Conservation (phyloP, 2,113 vertebrate genomes). For the Pangasianodon hypophthalmus region DNA sequence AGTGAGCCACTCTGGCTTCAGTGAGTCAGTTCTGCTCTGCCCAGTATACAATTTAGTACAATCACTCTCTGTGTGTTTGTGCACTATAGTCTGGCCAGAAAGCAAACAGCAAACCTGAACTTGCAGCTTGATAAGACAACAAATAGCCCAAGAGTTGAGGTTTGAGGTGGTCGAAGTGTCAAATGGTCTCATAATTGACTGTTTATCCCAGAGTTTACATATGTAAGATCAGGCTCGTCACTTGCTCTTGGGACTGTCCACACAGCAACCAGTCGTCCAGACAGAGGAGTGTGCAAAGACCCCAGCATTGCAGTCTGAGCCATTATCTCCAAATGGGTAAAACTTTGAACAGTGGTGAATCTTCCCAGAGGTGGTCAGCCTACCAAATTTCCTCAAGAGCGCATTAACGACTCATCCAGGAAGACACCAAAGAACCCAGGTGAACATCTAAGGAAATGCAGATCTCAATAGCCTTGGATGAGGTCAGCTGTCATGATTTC, state of each 20-base stretch:
- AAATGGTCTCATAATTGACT: not conserved
- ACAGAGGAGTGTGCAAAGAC: too few species aligned
- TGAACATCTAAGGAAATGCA: not conserved
- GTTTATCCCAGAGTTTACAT: not conserved
- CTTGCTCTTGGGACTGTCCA: not conserved
- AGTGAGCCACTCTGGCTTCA: not conserved
- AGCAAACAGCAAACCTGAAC: not conserved
- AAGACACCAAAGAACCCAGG: not conserved
- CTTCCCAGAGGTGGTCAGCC: not conserved
- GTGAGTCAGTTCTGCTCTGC: not conserved
- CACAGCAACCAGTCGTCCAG: not conserved
- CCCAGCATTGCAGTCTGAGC: not conserved
- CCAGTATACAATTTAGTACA: not conserved
- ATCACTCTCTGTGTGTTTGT: not conserved
- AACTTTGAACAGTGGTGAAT: not conserved
- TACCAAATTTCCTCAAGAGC: not conserved
- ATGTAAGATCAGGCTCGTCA: not conserved
- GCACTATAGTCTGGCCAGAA: not conserved
- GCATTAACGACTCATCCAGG: not conserved
- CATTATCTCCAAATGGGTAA: not conserved
- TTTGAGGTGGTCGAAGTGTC: not conserved
- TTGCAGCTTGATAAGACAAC: not conserved
- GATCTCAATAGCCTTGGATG: not conserved
- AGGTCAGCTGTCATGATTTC: not conserved
- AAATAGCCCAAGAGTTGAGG: not conserved